Evolutionary conservation across 2,797 vertebrate genomes (phyloP).

Genomic region (Hypotaenidia philippensis): DNA sequence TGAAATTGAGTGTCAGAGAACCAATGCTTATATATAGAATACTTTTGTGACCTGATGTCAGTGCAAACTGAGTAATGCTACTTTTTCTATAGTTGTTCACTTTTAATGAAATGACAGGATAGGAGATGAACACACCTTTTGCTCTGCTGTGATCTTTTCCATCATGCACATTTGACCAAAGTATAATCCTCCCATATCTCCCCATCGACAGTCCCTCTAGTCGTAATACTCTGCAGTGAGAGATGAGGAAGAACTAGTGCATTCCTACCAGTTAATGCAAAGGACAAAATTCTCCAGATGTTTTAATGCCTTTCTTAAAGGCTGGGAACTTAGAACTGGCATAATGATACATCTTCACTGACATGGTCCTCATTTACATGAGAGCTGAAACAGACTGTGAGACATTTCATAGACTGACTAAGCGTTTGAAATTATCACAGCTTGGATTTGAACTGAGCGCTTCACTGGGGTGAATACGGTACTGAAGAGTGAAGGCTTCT

Average conservation of each 20-base stretch:
- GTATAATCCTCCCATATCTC: neutral
- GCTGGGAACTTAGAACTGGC: neutral
- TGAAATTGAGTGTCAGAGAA: neutral
- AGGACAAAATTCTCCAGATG: neutral
- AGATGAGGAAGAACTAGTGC: neutral
- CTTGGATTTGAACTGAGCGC: slow-evolving; percentile 26
- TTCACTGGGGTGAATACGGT: neutral
- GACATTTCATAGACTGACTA: neutral
- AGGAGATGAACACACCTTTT: neutral
- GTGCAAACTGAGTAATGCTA: neutral
- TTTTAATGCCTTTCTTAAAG: neutral
- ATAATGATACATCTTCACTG: neutral
- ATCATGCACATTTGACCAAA: neutral
- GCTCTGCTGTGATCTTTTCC: neutral
- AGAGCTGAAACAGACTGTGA: neutral
- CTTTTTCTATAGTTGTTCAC: neutral
- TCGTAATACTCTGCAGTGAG: neutral
- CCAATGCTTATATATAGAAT: rapidly evolving
- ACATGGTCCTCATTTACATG: rapidly evolving
- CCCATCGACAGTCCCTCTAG: rapidly evolving
- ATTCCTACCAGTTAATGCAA: neutral
- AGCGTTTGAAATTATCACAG: slow-evolving; percentile 32
- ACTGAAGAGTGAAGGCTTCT: slow-evolving; percentile 8
- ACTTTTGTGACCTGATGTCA: neutral
- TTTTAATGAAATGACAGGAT: neutral